A percentile compares a stretch with the other conserved stretches of the same genome.
Conservation (phyloP, 2,113 vertebrate genomes). For the Galbula dea region DNA sequence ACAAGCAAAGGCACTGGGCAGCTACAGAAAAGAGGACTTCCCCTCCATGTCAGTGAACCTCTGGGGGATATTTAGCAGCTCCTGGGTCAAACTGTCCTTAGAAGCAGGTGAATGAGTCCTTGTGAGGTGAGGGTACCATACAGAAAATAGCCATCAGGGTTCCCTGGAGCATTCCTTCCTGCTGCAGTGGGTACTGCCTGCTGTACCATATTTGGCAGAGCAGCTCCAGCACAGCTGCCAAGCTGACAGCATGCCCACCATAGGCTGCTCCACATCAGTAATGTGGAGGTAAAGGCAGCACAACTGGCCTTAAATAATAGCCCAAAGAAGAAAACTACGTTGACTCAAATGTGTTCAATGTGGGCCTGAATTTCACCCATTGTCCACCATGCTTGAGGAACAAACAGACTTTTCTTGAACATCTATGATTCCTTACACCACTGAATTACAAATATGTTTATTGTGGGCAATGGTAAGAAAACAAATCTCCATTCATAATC, state of each 20-base stretch:
- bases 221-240: neutral
- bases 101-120: neutral
- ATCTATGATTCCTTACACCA: slow-evolving; percentile 27
- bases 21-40: neutral
- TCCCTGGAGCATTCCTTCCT: neutral
- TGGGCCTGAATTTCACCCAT: slow-evolving; percentile 21
- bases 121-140: rapidly evolving
- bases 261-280: neutral
- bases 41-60: neutral
- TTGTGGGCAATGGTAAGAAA: slow-evolving; percentile 53
- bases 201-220: neutral
- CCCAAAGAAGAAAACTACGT: neutral
- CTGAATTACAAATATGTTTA: slow-evolving; percentile 56
- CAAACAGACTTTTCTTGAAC: slow-evolving; percentile 40
- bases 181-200: neutral
- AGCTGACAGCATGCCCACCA: neutral
- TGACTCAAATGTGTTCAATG: neutral
- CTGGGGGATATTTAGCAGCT: neutral
- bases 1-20: neutral
- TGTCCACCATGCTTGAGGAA: slow-evolving; percentile 5
- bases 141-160: neutral
- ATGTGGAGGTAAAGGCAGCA: neutral
- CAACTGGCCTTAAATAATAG: neutral
- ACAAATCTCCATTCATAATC: slow-evolving; percentile 30
- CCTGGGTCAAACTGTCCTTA: neutral